Percentiles rank a stretch among this genome's conserved stretches.
These are phyloP conservation scores for Hemicordylus capensis DNA, from an alignment of 2,113 vertebrate species.

Conservation along the genomic window DNA sequence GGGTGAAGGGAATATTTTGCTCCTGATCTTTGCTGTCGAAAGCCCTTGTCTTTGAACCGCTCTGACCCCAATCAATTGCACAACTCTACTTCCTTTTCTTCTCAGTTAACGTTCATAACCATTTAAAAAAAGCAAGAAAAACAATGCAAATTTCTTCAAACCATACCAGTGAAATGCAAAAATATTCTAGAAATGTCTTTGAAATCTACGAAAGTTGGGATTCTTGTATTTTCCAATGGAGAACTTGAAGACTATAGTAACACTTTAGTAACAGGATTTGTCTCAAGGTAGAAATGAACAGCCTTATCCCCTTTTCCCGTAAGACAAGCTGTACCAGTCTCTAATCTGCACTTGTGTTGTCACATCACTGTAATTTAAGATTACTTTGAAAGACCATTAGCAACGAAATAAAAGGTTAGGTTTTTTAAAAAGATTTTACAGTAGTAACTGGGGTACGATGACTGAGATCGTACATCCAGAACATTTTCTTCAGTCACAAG, in stretches of 20 bases:
- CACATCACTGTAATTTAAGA: slow-evolving; percentile 26
- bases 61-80: not conserved
- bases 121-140: slow-evolving; percentile 10
- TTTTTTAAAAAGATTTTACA: not conserved
- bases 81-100: slow-evolving; percentile 44
- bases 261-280: slow-evolving; percentile 39
- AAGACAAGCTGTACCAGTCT: slow-evolving; percentile 49
- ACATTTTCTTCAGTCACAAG: slow-evolving; percentile 15
- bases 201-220: slow-evolving; percentile 7
- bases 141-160: not conserved
- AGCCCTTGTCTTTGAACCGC: not conserved
- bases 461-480: not conserved
- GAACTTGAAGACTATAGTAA: slow-evolving; percentile 32
- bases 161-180: not conserved
- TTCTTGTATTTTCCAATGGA: not conserved
- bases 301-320: slow-evolving; percentile 3
- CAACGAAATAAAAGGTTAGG: too few relatives aligned
- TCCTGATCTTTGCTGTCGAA: slow-evolving; percentile 16
- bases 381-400: slow-evolving; percentile 50
- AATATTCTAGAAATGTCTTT: slow-evolving; percentile 48
- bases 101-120: slow-evolving; percentile 12
- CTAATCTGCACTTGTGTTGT: slow-evolving; percentile 29
- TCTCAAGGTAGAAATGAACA: slow-evolving; percentile 40
- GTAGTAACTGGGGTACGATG: not conserved
- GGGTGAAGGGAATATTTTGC: slow-evolving; percentile 19